Evolutionary conservation across 2,113 vertebrate genomes (phyloP).

Genomic region (Pimephales promelas): DNA sequence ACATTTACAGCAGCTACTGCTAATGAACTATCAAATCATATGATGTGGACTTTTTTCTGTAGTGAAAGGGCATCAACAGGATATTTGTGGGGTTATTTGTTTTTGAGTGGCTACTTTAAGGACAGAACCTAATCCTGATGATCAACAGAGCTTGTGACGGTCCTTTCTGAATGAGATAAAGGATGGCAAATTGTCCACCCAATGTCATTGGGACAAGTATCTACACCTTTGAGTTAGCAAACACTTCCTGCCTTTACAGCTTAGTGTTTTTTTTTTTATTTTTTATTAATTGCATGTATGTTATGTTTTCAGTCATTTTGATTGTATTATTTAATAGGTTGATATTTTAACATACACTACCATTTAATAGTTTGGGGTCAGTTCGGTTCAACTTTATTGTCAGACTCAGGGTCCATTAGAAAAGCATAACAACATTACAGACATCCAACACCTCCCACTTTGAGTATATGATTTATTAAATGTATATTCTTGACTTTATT

Average conservation of each 20-base stretch:
- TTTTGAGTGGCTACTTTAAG: neutral
- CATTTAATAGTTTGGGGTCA: neutral
- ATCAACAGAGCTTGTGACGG: neutral
- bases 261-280: neutral
- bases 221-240: neutral
- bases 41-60: neutral
- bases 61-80: neutral
- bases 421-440: no score
- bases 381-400: no score
- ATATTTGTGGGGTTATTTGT: neutral
- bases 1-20: neutral
- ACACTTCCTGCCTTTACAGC: neutral
- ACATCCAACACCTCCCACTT: no score
- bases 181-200: neutral
- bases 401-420: no score
- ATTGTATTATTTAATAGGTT: neutral
- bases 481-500: neutral
- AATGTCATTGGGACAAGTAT: neutral
- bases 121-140: neutral
- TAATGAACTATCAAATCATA: neutral
- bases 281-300: neutral
- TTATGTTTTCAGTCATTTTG: neutral
- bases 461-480: neutral
- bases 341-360: neutral
- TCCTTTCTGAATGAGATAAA: neutral